Conservation (phyloP, 2,888 invertebrate species). For the Drosophila parthenogenetica region DNA sequence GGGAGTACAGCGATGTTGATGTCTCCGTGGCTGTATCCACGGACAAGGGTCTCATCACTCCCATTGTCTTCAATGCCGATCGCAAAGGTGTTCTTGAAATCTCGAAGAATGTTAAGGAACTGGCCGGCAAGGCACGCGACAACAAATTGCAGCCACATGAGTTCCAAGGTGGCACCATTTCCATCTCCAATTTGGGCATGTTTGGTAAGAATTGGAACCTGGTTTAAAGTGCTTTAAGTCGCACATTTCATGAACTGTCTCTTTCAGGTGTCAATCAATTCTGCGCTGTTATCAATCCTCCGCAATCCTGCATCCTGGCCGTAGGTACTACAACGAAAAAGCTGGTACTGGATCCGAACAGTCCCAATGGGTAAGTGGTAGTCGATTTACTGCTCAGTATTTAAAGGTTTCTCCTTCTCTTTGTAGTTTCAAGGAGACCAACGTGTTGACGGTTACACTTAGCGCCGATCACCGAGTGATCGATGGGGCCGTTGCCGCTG, state of each 20-base stretch:
- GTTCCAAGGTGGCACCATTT: conserved; percentile 98
- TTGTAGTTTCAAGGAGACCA: conserved; percentile 89
- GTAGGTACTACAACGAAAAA: conserved; percentile 92
- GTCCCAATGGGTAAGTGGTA: conserved; percentile 89
- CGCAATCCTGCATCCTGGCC: conserved; percentile 97
- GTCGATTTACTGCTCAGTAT: background rate
- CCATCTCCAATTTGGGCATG: conserved; percentile 98
- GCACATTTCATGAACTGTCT: background rate
- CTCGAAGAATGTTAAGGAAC: conserved; percentile 90
- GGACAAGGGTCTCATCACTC: conserved; percentile 97
- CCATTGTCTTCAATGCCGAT: conserved; percentile 96
- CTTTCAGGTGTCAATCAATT: conserved; percentile 91
- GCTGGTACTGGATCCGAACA: conserved; percentile 90
- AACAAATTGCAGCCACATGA: conserved; percentile 96
- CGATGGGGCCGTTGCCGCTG: conserved; percentile 98
- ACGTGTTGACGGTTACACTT: conserved; percentile 95
- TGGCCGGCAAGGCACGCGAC: conserved; percentile 94
- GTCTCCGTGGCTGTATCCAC: conserved; percentile 99
- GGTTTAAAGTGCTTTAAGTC: background rate
- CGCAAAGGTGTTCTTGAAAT: conserved; percentile 95
- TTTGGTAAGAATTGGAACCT: conserved; percentile 87
- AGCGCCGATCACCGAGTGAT: conserved; percentile 99
- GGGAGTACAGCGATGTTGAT: conserved; percentile 97
- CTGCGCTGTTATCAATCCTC: conserved; percentile 97
- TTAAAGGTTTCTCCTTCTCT: background rate